Base-by-base conservation (phyloP, 2,888 invertebrate species). In the Aethes cnicana region DNA sequence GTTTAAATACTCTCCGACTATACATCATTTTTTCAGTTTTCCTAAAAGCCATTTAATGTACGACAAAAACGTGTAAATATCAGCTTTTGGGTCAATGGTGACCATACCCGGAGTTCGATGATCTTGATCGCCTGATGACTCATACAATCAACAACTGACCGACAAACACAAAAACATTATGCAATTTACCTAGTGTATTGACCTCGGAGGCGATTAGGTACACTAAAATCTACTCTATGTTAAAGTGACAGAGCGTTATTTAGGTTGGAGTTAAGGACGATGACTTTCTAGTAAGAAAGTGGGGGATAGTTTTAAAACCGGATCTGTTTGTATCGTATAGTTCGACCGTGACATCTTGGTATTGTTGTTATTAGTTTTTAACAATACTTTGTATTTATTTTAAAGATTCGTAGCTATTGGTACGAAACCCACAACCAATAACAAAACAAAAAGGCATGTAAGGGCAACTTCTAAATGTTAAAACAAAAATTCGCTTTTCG, bases 151-250 rank as follows among this genome's bases (percentile, higher is more conserved):
- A 37, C 50, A 61, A 77, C 73, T 84, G 77, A 83, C 85, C 84
- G 77, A 77, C 68, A 80, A 74, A 84, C 81, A 81, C 74, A 73
- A 74, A 64, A 62, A 55, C 55, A 63, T 79, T 80, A 78, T 70
- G 65, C 64, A 80, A 84, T 62, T 37, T n/a, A 14, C 23, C 20
- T 30, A 30, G 30, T 9, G 14, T 11, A 36, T 23, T 36, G 43
- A 23, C 30, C 30, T 16, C 8, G 21, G 17, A 18, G 1, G 3
- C 1, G 16, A 23, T 50, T 36, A 2, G n/a, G 11, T 64, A n/a
- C n/a, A n/a, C n/a, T n/a, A 55, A 55, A 28, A 47, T 0, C 18
- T 53, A 63, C 54, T 59, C 66, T 53, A 36, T 0, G 0, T 0
- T 0, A 1, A 8, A 1, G 3, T 0, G 0, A 49, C 59, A 69